These are phyloP conservation scores for Cryptoblepharus egeriae DNA, from an alignment of 2,797 vertebrate genomes.

Conservation along the genomic window DNA sequence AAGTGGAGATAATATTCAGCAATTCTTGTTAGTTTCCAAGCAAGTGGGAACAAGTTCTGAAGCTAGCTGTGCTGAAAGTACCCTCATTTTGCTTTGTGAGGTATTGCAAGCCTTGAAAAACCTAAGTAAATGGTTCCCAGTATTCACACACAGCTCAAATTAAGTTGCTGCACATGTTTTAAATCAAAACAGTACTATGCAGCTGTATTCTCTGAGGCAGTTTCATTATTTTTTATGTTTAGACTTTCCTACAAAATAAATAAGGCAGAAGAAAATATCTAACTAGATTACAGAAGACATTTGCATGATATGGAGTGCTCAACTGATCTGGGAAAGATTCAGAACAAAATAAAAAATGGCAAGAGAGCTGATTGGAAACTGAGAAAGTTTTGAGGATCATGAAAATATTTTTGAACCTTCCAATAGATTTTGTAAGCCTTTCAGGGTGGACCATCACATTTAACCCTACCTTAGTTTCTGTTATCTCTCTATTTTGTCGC, in stretches of 20 bases:
- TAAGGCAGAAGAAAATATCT: conserved; percentile 12
- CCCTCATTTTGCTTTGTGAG: neutral
- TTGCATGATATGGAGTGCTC: neutral
- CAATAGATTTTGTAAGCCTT: neutral
- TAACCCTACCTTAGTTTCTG: neutral
- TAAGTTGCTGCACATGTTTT: conserved; percentile 6
- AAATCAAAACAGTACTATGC: conserved; percentile 25
- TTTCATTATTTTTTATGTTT: conserved; percentile 14
- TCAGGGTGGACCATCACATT: too few species aligned
- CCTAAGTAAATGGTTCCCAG: neutral
- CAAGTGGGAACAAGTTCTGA: neutral
- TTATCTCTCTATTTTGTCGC: neutral
- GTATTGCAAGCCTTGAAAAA: neutral
- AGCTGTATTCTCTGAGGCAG: neutral
- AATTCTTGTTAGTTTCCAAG: conserved; percentile 34
- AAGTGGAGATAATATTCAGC: conserved; percentile 32
- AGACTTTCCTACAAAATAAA: neutral
- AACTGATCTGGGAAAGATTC: neutral
- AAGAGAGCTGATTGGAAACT: neutral
- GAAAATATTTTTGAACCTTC: neutral
- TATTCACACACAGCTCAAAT: neutral
- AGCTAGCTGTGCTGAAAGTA: neutral
- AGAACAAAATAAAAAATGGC: neutral
- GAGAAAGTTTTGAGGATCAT: neutral
- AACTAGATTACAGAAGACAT: neutral